phyloP scores from a whole-genome alignment of 1,140 invertebrate species.

The Atta texana region DNA sequence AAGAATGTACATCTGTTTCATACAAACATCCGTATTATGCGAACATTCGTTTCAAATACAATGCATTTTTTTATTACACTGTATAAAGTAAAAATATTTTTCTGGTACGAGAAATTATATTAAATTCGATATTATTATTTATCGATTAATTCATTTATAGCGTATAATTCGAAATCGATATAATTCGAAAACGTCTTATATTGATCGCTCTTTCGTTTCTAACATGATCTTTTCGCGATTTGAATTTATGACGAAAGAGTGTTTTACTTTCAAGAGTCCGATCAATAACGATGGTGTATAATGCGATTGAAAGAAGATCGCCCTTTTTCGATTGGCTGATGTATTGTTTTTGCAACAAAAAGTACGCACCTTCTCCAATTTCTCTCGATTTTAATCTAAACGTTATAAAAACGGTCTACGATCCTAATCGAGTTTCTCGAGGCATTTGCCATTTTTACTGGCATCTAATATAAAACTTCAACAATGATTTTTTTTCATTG shows the following conservation, averaged over 20 bases:
- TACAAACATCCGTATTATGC: too few relatives aligned
- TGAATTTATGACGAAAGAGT: constrained; percentile 48
- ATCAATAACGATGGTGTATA: constrained; percentile 27
- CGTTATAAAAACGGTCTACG: constrained; percentile 29
- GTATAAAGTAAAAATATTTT: neutral
- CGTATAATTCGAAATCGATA: constrained; percentile 21
- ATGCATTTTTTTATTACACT: constrained; percentile 7
- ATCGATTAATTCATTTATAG: neutral
- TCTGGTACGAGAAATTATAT: neutral
- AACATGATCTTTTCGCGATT: constrained; percentile 24
- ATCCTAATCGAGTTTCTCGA: constrained; percentile 3
- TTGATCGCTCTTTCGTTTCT: constrained; percentile 6
- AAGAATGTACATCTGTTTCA: neutral
- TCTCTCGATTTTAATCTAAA: neutral
- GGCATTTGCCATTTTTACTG: neutral
- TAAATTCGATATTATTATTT: constrained; percentile 14
- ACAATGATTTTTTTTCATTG: neutral
- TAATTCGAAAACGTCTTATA: constrained; percentile 27
- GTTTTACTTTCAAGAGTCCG: constrained; percentile 12
- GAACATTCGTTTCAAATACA: neutral
- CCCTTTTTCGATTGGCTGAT: constrained; percentile 8
- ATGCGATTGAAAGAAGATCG: constrained; percentile 6
- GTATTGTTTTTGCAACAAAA: constrained; percentile 14
- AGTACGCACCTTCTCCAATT: constrained; percentile 11
- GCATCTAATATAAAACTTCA: neutral